Evolutionary conservation across 2,888 invertebrate species (phyloP), one percentile per base, ranked within the genome.

Genomic region (Fabriciana adippe): DNA sequence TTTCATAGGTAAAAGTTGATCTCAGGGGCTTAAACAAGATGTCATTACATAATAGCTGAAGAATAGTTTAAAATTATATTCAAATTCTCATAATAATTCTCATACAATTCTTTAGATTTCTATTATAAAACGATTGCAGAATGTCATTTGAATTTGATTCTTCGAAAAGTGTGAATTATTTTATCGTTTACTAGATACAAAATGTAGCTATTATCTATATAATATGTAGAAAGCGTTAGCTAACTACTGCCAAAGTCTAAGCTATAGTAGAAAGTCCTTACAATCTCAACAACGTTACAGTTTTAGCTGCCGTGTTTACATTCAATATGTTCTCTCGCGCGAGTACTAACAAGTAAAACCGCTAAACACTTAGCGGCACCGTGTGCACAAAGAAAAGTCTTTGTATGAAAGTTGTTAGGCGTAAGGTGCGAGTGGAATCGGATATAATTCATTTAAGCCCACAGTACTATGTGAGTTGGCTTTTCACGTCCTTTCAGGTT

Each of bases 351-450:
- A 60, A 50, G 59, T 31, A 62, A 61, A 53, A 55, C 16, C 72
- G 70, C 69, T 74, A 70, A 77, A 73, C 75, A 56, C 60, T 67
- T 60, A 69, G 70, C 76, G 78, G 75, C 77, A 76, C 75, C 76
- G 14, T 61, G 26, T 61, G 2, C n/a, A 35, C 26, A 31, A 51
- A 50, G 31, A 16, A 50, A 51, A 35, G 31, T 16, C 51, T 35
- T 48, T 47, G n/a, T 48, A 26, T 16, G n/a, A 3, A 16, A 26
- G 47, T n/a, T n/a, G 1, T n/a, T 35, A 35, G n/a, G n/a, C 15
- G 2, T 54, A 55, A 26, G 35, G 35, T 8, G 8, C 8, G 2
- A 41, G 8, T 41, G 35, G 35, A 41, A 41, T 41, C 3, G 11
- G 11, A 41, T 1, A 11, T 41, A 11, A 41, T 41, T 41, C 35